Evolutionary conservation across 1,140 invertebrate genomes (phyloP).

Genomic region (Holotrichia oblita): DNA sequence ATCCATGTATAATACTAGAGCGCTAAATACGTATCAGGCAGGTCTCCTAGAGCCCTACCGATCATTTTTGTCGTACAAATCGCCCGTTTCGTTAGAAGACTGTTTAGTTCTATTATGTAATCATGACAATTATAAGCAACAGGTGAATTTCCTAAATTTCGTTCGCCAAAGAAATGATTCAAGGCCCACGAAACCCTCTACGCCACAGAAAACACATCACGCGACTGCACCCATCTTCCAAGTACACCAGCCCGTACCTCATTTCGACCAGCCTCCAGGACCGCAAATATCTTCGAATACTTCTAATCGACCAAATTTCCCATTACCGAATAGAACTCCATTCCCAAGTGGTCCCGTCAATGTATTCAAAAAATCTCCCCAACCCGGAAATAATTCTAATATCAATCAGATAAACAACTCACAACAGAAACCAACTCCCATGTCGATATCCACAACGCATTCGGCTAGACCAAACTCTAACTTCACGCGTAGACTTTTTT

Average conservation of each 20-base stretch:
- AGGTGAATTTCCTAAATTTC: constrained; percentile 38
- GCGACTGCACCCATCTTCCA: neutral
- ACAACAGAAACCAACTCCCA: constrained; percentile 15
- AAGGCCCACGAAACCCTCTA: neutral
- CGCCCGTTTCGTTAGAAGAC: constrained; percentile 26
- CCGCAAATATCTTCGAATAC: neutral
- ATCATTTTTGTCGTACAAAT: constrained; percentile 25
- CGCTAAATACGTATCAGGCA: constrained; percentile 22
- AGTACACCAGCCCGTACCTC: too few species aligned
- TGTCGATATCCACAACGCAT: constrained; percentile 34
- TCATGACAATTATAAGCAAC: constrained; percentile 40
- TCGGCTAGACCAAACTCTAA: constrained; percentile 6
- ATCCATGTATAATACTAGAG: constrained; percentile 9
- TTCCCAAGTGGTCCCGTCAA: neutral
- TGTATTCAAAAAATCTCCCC: neutral
- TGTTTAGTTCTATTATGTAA: constrained; percentile 27
- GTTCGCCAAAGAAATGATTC: constrained; percentile 21
- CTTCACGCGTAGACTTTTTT: neutral
- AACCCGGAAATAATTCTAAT: constrained; percentile 19
- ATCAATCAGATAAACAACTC: neutral
- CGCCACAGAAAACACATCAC: neutral
- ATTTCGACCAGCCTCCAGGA: neutral
- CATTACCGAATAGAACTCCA: neutral
- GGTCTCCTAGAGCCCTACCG: constrained; percentile 41
- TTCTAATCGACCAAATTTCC: neutral